Evolutionary conservation across 2,797 vertebrate species (phyloP), one percentile per base, ranked within the genome.

Genomic region (Pogonophryne albipinna): DNA sequence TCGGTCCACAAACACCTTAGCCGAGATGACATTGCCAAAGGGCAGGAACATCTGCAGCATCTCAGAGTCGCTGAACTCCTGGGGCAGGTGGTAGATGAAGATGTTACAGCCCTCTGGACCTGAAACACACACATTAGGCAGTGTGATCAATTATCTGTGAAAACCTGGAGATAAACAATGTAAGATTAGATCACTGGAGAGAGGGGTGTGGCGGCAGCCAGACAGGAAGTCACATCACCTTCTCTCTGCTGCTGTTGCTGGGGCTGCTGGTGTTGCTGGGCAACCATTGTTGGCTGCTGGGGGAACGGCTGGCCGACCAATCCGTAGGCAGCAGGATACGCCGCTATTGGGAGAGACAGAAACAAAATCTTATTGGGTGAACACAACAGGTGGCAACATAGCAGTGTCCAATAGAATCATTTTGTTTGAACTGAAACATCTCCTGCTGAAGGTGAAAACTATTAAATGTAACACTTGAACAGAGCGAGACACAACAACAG

Each of bases 11-110:
- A 98, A 98, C 90, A 98, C 97, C 93, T 98, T 98, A 80, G 97
- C 97, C 3, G 97, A 98, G 92, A 98, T 97, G 93, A 98, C 96
- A 15, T 98, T 98, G 76, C 97, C 97, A 76, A 98, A 98, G 74
- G 97, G 96, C 71, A 98, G 94, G 89, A 98, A 98, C 97, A 98
- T 98, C 95, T 98, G 97, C 19, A 98, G 95, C 94, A 98, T 96
- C 94, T 98, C 97, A 4, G 96, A 96, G 94, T 98, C 97, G 2
- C 97, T 97, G 92, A 98, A 98, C 93, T 98, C 97, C 91, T 98
- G 97, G 84, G 97, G 97, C 95, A 98, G 95, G 95, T 98, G 97
- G 95, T 98, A 98, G 93, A 98, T 98, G 94, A 98, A 98, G 95
- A 98, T 97, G 93, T 98, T 98, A 92, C 97, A 98, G 74, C 97